Conservation (phyloP, 2,113 vertebrate genomes). For the Tragelaphus strepsiceros region DNA sequence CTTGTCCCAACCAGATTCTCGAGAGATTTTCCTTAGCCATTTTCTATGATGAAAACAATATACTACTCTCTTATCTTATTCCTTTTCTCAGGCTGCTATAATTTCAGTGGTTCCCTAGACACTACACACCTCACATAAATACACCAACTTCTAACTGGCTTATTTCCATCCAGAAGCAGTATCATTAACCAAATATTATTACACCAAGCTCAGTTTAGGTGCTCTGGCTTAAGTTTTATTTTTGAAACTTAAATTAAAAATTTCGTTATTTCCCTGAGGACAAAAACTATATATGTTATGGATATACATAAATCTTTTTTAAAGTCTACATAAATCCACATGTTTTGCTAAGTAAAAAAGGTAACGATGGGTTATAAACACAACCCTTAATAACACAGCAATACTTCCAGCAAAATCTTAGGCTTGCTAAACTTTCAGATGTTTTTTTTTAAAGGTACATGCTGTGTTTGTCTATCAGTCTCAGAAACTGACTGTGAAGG, state of each 20-base stretch:
- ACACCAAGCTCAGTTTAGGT: not conserved
- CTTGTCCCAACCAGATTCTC: not conserved
- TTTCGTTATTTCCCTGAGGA: not conserved
- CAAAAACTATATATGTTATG: not conserved
- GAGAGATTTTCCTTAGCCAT: not conserved
- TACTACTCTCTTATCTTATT: not conserved
- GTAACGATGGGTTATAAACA: not conserved
- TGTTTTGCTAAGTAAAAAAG: not conserved
- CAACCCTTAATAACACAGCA: not conserved
- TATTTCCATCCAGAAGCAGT: constrained; percentile 22
- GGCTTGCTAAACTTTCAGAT: not conserved
- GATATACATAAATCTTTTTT: not conserved
- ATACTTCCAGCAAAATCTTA: not conserved
- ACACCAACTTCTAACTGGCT: constrained; percentile 39
- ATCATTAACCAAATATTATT: constrained; percentile 26
- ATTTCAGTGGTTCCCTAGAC: not conserved
- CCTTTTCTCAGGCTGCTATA: not conserved
- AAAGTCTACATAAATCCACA: not conserved
- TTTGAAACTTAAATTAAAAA: constrained; percentile 36
- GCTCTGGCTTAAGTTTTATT: constrained; percentile 29
- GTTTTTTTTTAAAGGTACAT: not conserved
- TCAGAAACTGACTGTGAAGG: not conserved
- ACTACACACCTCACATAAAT: not conserved
- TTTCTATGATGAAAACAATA: not conserved
- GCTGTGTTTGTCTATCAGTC: not conserved